phyloP scores from a whole-genome alignment of 1,140 invertebrate species.

The Drosophila parabipectinata region DNA sequence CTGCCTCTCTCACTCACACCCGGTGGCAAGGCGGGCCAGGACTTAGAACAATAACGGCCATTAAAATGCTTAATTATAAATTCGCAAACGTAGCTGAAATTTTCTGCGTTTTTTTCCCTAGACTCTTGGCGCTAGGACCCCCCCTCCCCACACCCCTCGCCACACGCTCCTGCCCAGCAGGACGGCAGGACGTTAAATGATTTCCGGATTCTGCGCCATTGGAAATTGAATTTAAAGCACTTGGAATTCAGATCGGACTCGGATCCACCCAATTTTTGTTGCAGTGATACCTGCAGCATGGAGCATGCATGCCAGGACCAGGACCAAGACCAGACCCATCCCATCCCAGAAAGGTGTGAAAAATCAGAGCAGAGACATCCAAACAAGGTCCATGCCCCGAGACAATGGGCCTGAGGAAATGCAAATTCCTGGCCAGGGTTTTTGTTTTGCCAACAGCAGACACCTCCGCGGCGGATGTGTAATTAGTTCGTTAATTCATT shows the following conservation, averaged over 20 bases:
- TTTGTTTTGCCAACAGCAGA: constrained; percentile 81
- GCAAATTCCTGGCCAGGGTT: constrained; percentile 56
- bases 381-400: constrained; percentile 54
- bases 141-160: background rate
- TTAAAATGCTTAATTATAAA: constrained; percentile 83
- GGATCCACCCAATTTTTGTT: background rate
- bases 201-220: constrained; percentile 39
- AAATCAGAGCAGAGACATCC: constrained; percentile 70
- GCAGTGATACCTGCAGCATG: constrained; percentile 19
- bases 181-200: constrained; percentile 38
- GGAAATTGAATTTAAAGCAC: background rate
- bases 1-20: constrained; percentile 12
- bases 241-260: background rate
- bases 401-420: constrained; percentile 61
- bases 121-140: background rate
- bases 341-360: constrained; percentile 64
- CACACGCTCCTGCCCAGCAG: background rate
- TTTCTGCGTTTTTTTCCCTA: constrained; percentile 40
- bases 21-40: background rate
- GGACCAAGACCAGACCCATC: background rate
- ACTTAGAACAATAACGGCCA: constrained; percentile 79
- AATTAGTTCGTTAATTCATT: constrained; percentile 76
- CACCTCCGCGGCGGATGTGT: constrained; percentile 71
- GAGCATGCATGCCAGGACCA: constrained; percentile 23
- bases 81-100: constrained; percentile 79